phyloP scores from a whole-genome alignment of 1,140 invertebrate species.

The Cyrtorhinus lividipennis region DNA sequence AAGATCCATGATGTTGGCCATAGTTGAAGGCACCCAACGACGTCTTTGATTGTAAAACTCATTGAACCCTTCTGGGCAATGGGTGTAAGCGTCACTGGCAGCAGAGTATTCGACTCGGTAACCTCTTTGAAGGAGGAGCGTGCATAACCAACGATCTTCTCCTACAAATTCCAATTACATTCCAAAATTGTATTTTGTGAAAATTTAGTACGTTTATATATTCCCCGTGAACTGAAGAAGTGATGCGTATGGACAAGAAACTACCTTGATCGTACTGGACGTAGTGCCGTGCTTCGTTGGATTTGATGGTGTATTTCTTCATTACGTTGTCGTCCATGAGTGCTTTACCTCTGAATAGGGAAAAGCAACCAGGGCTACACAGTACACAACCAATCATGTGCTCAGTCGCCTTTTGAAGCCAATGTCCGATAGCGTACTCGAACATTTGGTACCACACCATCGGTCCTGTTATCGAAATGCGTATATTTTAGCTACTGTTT shows the following conservation, averaged over 20 bases:
- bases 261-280: conserved; percentile 95
- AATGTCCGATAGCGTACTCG: conserved; percentile 98
- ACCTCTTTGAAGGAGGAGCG: conserved; percentile 85
- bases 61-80: conserved; percentile 89
- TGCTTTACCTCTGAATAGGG: conserved; percentile 88
- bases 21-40: conserved; percentile 92
- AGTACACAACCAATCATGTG: conserved; percentile 97
- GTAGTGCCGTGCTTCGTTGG: conserved; percentile 88
- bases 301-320: conserved; percentile 87
- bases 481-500: neutral
- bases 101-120: conserved; percentile 97
- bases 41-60: conserved; percentile 95
- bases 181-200: no score
- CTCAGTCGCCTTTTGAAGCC: conserved; percentile 98
- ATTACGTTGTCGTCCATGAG: conserved; percentile 99
- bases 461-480: conserved; percentile 43
- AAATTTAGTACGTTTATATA: no score
- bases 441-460: conserved; percentile 99
- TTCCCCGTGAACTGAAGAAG: no score
- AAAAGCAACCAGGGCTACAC: conserved; percentile 98
- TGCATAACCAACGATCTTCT: conserved; percentile 93
- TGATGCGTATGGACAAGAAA: no score
- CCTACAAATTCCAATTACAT: no score
- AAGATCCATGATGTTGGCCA: conserved; percentile 94
- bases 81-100: conserved; percentile 94